Evolutionary conservation across 2,797 vertebrate genomes (phyloP).

Genomic region (Poecilia picta): DNA sequence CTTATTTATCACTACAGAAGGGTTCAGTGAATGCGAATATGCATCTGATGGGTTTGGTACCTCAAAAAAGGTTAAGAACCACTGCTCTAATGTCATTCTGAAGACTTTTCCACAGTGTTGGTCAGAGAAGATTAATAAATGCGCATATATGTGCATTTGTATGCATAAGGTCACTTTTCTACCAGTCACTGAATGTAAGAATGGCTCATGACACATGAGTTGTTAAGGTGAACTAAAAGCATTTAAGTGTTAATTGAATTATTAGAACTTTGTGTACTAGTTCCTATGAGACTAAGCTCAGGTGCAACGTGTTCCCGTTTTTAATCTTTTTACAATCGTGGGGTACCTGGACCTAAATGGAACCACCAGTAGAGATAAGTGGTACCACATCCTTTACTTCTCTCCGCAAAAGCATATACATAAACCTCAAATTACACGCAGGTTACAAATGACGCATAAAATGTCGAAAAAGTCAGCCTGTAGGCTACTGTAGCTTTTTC

Average conservation of each 20-base stretch:
- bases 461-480: conserved; percentile 32
- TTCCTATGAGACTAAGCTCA: neutral
- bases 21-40: too few species aligned
- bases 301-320: conserved; percentile 25
- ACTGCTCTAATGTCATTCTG: too few species aligned
- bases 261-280: neutral
- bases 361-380: conserved; percentile 75
- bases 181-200: neutral
- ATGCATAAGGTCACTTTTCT: neutral
- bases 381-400: conserved; percentile 60
- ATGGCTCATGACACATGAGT: neutral
- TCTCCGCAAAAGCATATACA: conserved; percentile 65
- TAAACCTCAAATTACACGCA: conserved; percentile 59
- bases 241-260: neutral
- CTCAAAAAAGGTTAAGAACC: too few species aligned
- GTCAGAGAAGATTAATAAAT: neutral
- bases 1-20: too few species aligned
- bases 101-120: neutral
- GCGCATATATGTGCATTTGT: too few species aligned
- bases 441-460: conserved; percentile 41
- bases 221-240: neutral
- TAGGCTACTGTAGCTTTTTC: neutral
- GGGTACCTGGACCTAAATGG: conserved; percentile 48
- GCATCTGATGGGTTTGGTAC: too few species aligned
- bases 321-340: conserved; percentile 31